A percentile compares a stretch with the other conserved stretches of the same genome.
These are phyloP conservation scores for Furcifer pardalis DNA, from an alignment of 2,797 vertebrate species.

Conservation along the genomic window DNA sequence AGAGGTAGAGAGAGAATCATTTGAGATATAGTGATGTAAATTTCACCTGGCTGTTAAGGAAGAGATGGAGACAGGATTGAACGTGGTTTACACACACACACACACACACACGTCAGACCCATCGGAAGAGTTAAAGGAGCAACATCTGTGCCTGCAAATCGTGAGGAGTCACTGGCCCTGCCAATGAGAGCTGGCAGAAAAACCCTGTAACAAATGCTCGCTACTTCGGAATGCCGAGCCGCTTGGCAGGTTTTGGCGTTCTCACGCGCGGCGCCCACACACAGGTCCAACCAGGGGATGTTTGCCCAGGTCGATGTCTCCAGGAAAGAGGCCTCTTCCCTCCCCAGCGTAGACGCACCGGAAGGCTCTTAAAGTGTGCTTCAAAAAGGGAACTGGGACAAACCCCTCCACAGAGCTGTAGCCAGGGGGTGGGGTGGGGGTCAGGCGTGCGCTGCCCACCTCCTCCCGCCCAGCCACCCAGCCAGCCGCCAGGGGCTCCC, in stretches of 20 bases:
- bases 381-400: no score
- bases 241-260: conserved; percentile 53
- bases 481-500: no score
- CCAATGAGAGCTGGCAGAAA: conserved; percentile 78
- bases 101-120: conserved; percentile 57
- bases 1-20: not conserved
- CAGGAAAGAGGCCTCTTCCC: no score
- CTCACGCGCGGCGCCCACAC: not conserved
- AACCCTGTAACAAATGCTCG: conserved; percentile 74
- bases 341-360: no score
- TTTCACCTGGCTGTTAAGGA: not conserved
- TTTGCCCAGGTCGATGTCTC: not conserved
- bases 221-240: conserved; percentile 77
- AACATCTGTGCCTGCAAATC: conserved; percentile 78
- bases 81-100: not conserved
- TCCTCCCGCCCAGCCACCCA: no score
- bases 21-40: not conserved
- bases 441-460: no score
- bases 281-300: not conserved
- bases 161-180: conserved; percentile 73
- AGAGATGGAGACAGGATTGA: not conserved
- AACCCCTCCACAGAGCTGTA: no score
- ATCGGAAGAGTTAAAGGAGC: conserved; percentile 75
- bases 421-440: no score
- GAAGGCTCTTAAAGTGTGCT: no score